Evolutionary conservation across 1,140 invertebrate species (phyloP).

Genomic region (Scylla paramamosain): DNA sequence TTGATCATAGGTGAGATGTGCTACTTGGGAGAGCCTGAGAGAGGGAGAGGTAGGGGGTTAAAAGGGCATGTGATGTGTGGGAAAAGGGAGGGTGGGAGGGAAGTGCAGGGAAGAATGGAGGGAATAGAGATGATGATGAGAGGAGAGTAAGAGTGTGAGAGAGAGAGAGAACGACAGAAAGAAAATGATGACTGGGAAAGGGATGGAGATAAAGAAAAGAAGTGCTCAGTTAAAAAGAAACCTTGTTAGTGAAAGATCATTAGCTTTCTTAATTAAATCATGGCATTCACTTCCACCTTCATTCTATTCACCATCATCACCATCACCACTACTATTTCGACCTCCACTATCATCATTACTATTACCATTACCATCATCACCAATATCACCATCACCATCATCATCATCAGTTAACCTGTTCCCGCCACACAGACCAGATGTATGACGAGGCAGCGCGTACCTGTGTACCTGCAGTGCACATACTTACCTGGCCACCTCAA

Average conservation of each 20-base stretch:
- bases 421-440: too few relatives aligned
- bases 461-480: neutral
- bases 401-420: too few relatives aligned
- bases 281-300: neutral
- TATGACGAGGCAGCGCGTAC: too few relatives aligned
- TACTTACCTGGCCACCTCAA: neutral
- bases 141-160: too few relatives aligned
- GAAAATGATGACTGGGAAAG: neutral
- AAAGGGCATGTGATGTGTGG: neutral
- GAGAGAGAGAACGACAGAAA: too few relatives aligned
- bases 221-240: neutral
- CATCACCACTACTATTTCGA: neutral
- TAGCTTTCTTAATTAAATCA: neutral
- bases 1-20: neutral
- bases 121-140: neutral
- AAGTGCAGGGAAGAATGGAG: neutral
- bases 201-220: neutral
- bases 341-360: neutral
- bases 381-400: neutral
- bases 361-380: neutral
- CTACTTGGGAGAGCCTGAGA: neutral
- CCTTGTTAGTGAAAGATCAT: neutral
- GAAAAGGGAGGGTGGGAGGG: neutral
- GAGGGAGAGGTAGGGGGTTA: neutral
- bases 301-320: neutral